Conservation (phyloP, 2,888 invertebrate species). For the Sussaba pulchella region DNA sequence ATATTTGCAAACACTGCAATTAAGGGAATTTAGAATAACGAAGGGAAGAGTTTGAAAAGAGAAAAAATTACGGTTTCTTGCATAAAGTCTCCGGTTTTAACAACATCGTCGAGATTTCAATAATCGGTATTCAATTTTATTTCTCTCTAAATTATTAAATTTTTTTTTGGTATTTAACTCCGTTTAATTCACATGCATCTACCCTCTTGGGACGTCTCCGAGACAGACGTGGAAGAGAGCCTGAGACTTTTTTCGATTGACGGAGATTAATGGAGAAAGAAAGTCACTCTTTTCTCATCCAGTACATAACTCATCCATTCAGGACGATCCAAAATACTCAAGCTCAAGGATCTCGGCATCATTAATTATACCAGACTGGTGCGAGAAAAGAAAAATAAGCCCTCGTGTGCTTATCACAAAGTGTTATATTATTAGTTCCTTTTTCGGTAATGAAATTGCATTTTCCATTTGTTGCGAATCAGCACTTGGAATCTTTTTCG, state of each 20-base stretch:
- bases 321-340: constrained; percentile 41
- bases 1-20: no score
- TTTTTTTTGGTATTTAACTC: neutral
- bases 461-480: no score
- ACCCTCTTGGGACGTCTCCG: neutral
- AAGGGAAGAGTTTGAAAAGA: no score
- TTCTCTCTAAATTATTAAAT: constrained; percentile 8
- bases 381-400: constrained; percentile 6
- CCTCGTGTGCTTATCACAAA: constrained; percentile 19
- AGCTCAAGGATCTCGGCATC: constrained; percentile 44
- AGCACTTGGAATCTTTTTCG: no score
- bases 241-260: constrained; percentile 28
- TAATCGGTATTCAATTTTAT: no score
- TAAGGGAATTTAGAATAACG: no score
- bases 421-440: constrained; percentile 45
- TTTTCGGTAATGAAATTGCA: constrained; percentile 52
- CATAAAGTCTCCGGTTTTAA: no score
- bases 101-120: no score
- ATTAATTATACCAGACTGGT: constrained; percentile 53
- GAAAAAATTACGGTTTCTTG: no score
- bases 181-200: neutral
- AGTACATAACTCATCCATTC: constrained; percentile 58
- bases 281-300: constrained; percentile 35
- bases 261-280: constrained; percentile 61
- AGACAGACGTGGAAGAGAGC: constrained; percentile 4